Evolutionary conservation across 2,888 invertebrate genomes (phyloP), one percentile per base, ranked within the genome.

Genomic region (Bursaphelenchus okinawaensis): DNA sequence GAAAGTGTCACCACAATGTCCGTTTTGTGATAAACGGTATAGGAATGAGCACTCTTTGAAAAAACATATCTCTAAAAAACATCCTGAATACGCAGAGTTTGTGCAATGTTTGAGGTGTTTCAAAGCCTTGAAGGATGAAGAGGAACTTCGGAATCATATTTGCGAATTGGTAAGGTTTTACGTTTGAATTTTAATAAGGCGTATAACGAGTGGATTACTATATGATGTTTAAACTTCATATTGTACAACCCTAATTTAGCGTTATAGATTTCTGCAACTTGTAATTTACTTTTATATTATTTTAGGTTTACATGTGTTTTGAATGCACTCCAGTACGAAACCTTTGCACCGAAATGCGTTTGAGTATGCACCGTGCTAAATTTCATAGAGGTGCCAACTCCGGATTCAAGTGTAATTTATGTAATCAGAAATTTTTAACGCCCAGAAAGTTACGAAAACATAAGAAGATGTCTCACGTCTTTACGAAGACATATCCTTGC

Each of bases 1-100:
- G 72, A 82, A 81, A 68, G 65, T 81, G 7, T 80, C 79, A 6
- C 82, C 83, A 9, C 82, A 82, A 63, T 83, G 82, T 63, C 78
- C 82, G 12, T 82, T 82, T 67, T 82, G 82, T 63, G 82, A 82
- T 67, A 82, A 82, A 66, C 75, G 82, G 12, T 82, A 78, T 67
- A 72, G 82, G 19, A 83, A 82, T 65, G 82, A 82, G 60, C 70
- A 76, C 55, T 80, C 80, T 4, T 73, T 83, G 29, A 77, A 76
- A 64, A 82, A 78, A 58, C 82, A 82, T 66, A 73, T 81, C 8
- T 58, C 65, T 16, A 80, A 79, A 68, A 81, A 83, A 63, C 83
- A 82, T 67, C 72, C 77, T 7, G 81, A 82, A 52, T 71, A 69
- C 31, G 66, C 69, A 12, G 76, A 82, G 27, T 83, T 77, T 58